These are phyloP conservation scores for Mesorhabditis spiculigera DNA, from an alignment of 2,888 invertebrate genomes.

Conservation along the genomic window DNA sequence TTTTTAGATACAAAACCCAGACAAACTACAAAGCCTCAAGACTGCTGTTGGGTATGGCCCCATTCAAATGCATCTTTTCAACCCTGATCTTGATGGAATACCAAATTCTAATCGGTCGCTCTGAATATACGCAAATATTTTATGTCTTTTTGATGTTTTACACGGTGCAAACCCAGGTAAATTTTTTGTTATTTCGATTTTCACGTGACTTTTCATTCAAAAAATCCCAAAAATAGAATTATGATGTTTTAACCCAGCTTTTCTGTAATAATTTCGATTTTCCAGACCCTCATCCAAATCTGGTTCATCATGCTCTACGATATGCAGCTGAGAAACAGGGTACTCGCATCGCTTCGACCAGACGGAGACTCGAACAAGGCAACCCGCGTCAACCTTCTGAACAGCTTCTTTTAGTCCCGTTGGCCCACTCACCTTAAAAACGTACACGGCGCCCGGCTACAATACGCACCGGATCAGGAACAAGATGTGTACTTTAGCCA, in stretches of 20 bases:
- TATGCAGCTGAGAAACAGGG: background rate
- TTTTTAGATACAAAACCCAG: background rate
- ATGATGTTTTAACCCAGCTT: too few species aligned
- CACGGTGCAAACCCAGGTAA: too few species aligned
- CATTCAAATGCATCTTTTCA: background rate
- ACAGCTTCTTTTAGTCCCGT: background rate
- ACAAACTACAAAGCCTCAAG: background rate
- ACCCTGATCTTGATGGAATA: background rate
- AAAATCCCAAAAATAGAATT: too few species aligned
- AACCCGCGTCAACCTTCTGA: background rate
- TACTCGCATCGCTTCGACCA: background rate
- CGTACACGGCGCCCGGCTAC: background rate
- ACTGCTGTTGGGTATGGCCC: background rate
- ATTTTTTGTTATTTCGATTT: background rate
- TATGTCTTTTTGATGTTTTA: background rate
- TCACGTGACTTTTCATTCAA: background rate
- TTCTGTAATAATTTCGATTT: background rate
- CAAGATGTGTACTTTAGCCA: background rate
- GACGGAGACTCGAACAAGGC: background rate
- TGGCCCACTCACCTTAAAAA: background rate
- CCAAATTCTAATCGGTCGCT: background rate
- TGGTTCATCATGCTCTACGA: constrained; percentile 1
- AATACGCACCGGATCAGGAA: background rate
- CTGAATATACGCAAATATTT: background rate
- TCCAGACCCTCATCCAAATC: background rate